These are phyloP conservation scores for Rhagoletis pomonella DNA, from an alignment of 1,140 invertebrate species.

Conservation along the genomic window DNA sequence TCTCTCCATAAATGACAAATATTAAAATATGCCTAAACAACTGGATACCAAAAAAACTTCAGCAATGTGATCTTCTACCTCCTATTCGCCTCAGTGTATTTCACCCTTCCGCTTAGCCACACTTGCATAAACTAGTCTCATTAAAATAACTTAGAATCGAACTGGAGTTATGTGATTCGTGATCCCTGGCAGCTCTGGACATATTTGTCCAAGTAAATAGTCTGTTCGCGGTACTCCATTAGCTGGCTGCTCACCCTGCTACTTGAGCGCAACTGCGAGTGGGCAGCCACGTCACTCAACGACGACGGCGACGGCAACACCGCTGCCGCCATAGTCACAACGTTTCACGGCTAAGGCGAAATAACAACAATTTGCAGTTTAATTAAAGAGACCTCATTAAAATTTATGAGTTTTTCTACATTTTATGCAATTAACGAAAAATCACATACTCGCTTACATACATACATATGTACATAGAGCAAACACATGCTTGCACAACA, in stretches of 20 bases:
- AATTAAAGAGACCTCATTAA: conserved; percentile 52
- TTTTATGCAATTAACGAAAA: conserved; percentile 50
- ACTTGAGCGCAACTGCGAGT: not conserved
- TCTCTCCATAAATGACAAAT: too few species aligned
- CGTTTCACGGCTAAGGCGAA: not conserved
- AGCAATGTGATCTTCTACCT: too few species aligned
- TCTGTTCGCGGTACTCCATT: conserved; percentile 3
- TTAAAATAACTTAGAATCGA: conserved; percentile 41
- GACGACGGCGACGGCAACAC: not conserved
- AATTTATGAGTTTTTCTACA: conserved; percentile 51
- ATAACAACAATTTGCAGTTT: conserved; percentile 51
- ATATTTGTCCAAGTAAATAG: conserved; percentile 33
- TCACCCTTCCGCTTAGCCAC: not conserved
- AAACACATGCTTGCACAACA: not conserved
- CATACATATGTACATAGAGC: not conserved
- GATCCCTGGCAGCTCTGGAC: conserved; percentile 16
- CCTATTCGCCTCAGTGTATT: not conserved
- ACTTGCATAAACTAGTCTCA: not conserved
- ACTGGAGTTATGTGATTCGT: conserved; percentile 22
- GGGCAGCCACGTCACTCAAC: conserved; percentile 36
- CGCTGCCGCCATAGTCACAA: not conserved
- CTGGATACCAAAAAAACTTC: too few species aligned
- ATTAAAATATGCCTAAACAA: too few species aligned
- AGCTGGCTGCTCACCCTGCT: not conserved
- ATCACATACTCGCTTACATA: not conserved